phyloP scores from a whole-genome alignment of 1,140 invertebrate genomes.

The Drosophila auraria region DNA sequence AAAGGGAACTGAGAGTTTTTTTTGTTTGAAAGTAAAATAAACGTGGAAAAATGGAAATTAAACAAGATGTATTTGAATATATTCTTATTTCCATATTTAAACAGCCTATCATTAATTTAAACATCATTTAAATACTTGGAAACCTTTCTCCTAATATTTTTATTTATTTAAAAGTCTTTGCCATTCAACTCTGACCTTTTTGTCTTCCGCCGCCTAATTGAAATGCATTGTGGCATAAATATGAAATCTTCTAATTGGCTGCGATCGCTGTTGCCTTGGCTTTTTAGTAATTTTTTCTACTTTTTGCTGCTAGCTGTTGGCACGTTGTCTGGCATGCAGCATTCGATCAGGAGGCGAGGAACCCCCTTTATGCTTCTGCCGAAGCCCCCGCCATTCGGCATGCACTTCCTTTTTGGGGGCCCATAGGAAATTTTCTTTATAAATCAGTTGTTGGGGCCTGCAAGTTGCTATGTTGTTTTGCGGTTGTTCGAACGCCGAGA shows the following conservation, averaged over 20 bases:
- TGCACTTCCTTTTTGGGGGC: constrained; percentile 82
- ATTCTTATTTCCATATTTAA: background rate
- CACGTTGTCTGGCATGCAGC: constrained; percentile 80
- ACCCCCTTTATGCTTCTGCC: background rate
- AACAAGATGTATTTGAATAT: background rate
- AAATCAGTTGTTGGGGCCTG: constrained; percentile 74
- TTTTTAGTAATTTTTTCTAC: background rate
- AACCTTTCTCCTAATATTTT: background rate
- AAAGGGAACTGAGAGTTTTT: background rate
- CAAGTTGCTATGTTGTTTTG: constrained; percentile 61
- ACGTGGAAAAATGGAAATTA: background rate
- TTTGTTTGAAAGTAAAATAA: background rate
- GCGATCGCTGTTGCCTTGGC: constrained; percentile 39
- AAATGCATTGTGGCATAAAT: constrained; percentile 73
- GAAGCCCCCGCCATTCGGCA: constrained; percentile 35
- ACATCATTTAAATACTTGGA: too few species aligned
- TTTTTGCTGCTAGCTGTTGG: constrained; percentile 43
- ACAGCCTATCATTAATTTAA: too few species aligned
- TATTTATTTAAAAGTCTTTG: too few species aligned
- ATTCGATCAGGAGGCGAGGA: constrained; percentile 22
- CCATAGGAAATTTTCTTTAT: constrained; percentile 83
- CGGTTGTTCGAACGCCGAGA: constrained; percentile 56
- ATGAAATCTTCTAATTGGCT: constrained; percentile 79
- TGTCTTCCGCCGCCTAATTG: constrained; percentile 46
- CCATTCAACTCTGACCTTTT: constrained; percentile 40